Evolutionary conservation across 2,888 invertebrate species (phyloP).

Genomic region (Diloba caeruleocephala): DNA sequence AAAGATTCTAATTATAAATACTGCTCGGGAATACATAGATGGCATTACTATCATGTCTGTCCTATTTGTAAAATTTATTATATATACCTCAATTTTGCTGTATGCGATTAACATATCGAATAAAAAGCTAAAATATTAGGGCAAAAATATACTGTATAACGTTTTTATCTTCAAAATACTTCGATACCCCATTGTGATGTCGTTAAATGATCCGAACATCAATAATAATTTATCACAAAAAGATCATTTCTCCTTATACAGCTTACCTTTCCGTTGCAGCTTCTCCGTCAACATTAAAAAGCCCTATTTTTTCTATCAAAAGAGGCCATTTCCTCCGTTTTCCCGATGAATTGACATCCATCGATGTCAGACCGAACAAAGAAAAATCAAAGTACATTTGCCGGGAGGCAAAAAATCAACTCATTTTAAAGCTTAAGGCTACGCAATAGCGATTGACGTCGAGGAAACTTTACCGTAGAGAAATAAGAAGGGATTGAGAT

Average conservation of each 20-base stretch:
- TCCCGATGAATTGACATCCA: slow-evolving; percentile 76
- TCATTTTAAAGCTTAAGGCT: slow-evolving; percentile 58
- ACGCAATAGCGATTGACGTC: slow-evolving; percentile 34
- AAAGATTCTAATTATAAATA: slow-evolving; percentile 47
- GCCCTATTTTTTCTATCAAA: slow-evolving; percentile 66
- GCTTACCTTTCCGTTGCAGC: slow-evolving; percentile 47
- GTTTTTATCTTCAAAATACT: slow-evolving; percentile 29
- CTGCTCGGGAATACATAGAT: slow-evolving; percentile 11
- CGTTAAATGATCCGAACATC: slow-evolving; percentile 49
- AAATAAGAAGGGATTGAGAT: slow-evolving; percentile 45
- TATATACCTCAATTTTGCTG: neutral
- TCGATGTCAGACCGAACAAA: slow-evolving; percentile 72
- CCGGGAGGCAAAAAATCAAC: slow-evolving; percentile 53
- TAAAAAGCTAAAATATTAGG: slow-evolving; percentile 6
- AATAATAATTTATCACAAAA: slow-evolving; percentile 57
- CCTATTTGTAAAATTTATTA: slow-evolving; percentile 10
- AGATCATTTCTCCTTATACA: slow-evolving; percentile 53
- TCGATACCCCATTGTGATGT: slow-evolving; percentile 43
- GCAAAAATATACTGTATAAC: slow-evolving; percentile 10
- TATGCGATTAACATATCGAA: slow-evolving; percentile 1
- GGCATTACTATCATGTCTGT: slow-evolving; percentile 4
- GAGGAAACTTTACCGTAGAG: slow-evolving; percentile 35
- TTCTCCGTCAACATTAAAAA: slow-evolving; percentile 62
- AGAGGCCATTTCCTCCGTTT: slow-evolving; percentile 69
- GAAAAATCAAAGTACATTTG: slow-evolving; percentile 70